phyloP scores from a whole-genome alignment of 2,797 vertebrate species.

The Numenius phaeopus region DNA sequence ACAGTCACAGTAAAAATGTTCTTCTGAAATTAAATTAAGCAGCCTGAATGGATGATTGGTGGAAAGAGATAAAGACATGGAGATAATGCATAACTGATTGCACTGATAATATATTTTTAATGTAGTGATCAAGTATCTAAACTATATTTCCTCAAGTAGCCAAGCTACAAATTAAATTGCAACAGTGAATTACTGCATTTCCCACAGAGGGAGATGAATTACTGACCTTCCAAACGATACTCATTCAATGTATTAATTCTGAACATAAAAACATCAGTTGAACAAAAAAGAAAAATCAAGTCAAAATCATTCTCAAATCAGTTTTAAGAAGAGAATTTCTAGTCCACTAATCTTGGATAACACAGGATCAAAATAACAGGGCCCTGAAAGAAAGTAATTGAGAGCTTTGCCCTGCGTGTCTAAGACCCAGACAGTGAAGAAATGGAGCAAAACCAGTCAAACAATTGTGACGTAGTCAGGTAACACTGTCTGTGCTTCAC shows the following conservation, averaged over 20 bases:
- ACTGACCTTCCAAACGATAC: neutral
- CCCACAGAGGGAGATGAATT: neutral
- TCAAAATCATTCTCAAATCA: neutral
- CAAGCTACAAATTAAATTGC: constrained; percentile 30
- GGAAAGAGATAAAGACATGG: neutral
- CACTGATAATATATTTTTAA: constrained; percentile 11
- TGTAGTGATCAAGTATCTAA: neutral
- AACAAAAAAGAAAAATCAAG: neutral
- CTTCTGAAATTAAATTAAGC: constrained; percentile 28
- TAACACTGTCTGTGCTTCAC: neutral
- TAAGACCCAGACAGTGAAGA: neutral
- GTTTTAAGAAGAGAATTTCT: neutral
- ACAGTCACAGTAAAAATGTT: neutral
- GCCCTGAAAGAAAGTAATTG: neutral
- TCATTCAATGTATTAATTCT: neutral
- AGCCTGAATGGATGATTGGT: neutral
- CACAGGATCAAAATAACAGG: neutral
- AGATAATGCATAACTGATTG: constrained; percentile 18
- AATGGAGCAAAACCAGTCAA: neutral
- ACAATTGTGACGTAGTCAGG: neutral
- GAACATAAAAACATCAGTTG: neutral
- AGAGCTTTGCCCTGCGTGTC: neutral
- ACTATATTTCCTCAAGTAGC: constrained; percentile 7
- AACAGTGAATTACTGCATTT: neutral
- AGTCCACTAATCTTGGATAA: neutral